Evolutionary conservation across 2,797 vertebrate species (phyloP), one percentile per base, ranked within the genome.

Genomic region (Eulemur rubriventer): DNA sequence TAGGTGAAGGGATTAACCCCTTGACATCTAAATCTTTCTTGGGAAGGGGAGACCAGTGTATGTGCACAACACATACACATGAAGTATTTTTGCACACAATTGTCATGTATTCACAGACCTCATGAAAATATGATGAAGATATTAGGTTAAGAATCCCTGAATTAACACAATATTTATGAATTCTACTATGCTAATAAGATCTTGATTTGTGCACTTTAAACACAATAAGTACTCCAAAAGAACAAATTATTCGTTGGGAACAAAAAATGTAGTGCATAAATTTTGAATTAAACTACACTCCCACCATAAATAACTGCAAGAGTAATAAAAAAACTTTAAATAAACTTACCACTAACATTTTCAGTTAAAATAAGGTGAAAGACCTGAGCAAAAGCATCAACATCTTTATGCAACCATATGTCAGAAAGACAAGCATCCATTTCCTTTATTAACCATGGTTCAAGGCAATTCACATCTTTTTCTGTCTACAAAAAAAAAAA

Each of bases 331-430:
- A 59, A 46, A 28, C 69, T 48, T 85, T 50, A 89, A 90, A 88
- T 86, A 84, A 92, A 94, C 98, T 84, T 99, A 99, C 99, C 99
- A 17, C 99, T 99, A 88, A 99, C 98, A 93, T 98, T 99, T 98
- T 99, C 99, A 70, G 99, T 99, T 97, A 99, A 98, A 98, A 99
- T 99, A 79, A 99, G 99, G 96, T 99, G 99, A 97, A 99, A 99
- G 95, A 99, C 99, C 88, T 99, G 99, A 95, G 98, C 98, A 97
- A 99, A 99, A 41, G 99, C 98, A 89, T 99, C 99, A n/a, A 97
- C 93, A 88, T 99, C 99, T 97, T 99, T 99, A 97, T 98, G 98
- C 22, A 99, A 97, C 99, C 99, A 99, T 92, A 99, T 99, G 93
- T 98, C 99, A 84, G 99, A 99, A 91, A 99, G 99, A 98, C 99